Conservation (phyloP, 2,113 vertebrate species). For the Xiphorhynchus elegans region DNA sequence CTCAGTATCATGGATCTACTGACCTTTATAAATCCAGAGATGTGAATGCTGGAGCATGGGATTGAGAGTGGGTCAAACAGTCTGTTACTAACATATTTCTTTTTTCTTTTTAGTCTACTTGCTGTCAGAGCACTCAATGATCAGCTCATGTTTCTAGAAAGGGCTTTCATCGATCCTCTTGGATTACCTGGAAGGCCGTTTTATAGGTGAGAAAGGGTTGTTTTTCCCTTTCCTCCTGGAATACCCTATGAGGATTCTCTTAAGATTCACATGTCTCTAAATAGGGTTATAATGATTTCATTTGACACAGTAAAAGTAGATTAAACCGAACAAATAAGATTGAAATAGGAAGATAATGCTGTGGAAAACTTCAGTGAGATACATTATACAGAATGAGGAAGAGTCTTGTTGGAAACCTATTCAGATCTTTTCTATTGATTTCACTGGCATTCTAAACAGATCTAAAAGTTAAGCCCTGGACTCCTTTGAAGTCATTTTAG, state of each 20-base stretch:
- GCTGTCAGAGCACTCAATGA: slow-evolving; percentile 86
- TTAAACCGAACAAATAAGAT: background rate
- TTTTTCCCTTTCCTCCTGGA: background rate
- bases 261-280: background rate
- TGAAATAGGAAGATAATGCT: background rate
- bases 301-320: background rate
- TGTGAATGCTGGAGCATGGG: background rate
- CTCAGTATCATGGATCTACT: background rate
- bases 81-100: background rate
- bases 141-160: slow-evolving; percentile 93
- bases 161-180: slow-evolving; percentile 92
- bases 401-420: background rate
- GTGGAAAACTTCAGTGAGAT: background rate
- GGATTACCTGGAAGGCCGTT: slow-evolving; percentile 91
- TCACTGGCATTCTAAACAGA: background rate
- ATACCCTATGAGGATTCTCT: background rate
- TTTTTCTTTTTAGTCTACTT: slow-evolving; percentile 50
- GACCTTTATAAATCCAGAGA: background rate
- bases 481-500: background rate
- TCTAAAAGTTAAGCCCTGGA: background rate
- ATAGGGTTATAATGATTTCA: background rate
- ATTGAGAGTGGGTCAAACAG: background rate
- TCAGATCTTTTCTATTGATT: background rate
- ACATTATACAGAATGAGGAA: background rate
- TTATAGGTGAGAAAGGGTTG: slow-evolving; percentile 83